Percentiles rank a stretch among this genome's conserved stretches.
phyloP scores from a whole-genome alignment of 2,888 invertebrate species.

The Mystacides longicornis region DNA sequence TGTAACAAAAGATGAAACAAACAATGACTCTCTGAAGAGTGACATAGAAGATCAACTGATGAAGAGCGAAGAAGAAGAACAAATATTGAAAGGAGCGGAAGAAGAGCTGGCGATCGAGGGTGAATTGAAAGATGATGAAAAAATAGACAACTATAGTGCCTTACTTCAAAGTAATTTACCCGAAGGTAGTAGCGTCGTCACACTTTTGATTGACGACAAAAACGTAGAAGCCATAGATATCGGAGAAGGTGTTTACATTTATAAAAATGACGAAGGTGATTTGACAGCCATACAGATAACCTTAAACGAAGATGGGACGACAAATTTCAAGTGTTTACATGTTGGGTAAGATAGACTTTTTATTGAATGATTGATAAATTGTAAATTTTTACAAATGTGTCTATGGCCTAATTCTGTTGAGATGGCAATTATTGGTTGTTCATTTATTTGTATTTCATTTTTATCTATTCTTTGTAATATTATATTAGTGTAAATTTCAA shows the following conservation, averaged over 20 bases:
- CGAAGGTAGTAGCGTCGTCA: conserved; percentile 30
- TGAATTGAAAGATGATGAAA: conserved; percentile 28
- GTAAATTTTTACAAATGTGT: background rate
- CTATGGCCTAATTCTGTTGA: background rate
- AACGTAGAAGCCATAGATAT: conserved; percentile 47
- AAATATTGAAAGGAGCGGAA: background rate
- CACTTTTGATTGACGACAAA: conserved; percentile 44
- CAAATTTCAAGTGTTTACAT: conserved; percentile 45
- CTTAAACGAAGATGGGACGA: conserved; percentile 38
- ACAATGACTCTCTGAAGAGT: background rate
- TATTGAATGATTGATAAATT: background rate
- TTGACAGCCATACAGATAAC: conserved; percentile 44
- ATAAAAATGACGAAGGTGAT: conserved; percentile 40
- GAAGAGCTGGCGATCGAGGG: background rate
- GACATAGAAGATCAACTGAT: background rate
- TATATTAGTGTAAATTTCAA: background rate
- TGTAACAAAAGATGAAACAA: conserved; percentile 2
- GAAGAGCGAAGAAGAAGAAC: background rate
- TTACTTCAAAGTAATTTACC: conserved; percentile 26
- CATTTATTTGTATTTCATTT: background rate
- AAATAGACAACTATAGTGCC: conserved; percentile 33
- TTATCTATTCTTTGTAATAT: conserved; percentile 8
- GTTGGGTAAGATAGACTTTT: conserved; percentile 37
- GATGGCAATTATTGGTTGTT: no score
- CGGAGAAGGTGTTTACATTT: conserved; percentile 45